A percentile compares a stretch with the other conserved stretches of the same genome.
Evolutionary conservation across 2,797 vertebrate species (phyloP).

Genomic region (Pseudopleuronectes americanus): DNA sequence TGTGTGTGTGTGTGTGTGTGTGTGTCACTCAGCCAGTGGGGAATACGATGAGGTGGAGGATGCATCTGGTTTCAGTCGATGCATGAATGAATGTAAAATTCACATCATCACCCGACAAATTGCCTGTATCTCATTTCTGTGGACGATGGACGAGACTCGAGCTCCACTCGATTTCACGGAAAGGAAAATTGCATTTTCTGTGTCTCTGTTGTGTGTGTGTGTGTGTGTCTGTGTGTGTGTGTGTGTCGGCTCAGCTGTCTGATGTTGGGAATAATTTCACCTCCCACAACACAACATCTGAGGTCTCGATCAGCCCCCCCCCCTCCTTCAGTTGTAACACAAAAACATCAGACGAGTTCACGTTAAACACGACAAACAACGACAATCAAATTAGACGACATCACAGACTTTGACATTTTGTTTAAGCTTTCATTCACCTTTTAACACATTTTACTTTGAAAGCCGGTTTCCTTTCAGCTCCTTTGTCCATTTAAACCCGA

Average conservation of each 20-base stretch:
- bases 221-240: not conserved
- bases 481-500: not conserved
- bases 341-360: conserved; percentile 8
- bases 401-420: no score
- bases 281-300: conserved; percentile 39
- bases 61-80: conserved; percentile 50
- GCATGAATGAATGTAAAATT: conserved; percentile 50
- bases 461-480: no score
- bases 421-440: no score
- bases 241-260: conserved; percentile 30
- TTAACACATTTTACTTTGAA: no score
- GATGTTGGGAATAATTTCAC: conserved; percentile 33
- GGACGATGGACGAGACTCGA: conserved; percentile 1
- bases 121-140: conserved; percentile 31
- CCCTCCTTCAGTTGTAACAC: conserved; percentile 4
- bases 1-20: not conserved
- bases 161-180: conserved; percentile 25
- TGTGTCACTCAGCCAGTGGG: conserved; percentile 26
- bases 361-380: not conserved
- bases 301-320: conserved; percentile 6
- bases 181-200: conserved; percentile 8
- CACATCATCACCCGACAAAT: conserved; percentile 45
- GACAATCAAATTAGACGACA: not conserved
- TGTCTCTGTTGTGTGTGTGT: conserved; percentile 10
- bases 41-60: conserved; percentile 18